Evolutionary conservation across 2,888 invertebrate genomes (phyloP).

Genomic region (Mechanitis messenoides): DNA sequence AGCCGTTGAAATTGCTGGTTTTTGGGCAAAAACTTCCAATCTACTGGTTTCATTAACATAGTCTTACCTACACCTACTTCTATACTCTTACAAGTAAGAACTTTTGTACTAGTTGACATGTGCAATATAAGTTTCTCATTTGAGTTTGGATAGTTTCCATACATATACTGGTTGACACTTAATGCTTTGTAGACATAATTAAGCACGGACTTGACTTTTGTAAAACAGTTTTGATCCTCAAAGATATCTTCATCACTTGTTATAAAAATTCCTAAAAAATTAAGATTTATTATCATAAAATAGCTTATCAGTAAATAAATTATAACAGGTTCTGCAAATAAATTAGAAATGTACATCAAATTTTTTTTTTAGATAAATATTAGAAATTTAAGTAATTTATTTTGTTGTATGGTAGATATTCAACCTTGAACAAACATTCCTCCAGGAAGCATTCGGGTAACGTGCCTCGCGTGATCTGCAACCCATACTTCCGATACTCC

Average conservation of each 20-base stretch:
- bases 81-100: constrained; percentile 79
- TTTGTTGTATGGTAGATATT: not conserved
- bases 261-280: constrained; percentile 81
- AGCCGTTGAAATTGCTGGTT: constrained; percentile 85
- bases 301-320: not conserved
- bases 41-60: constrained; percentile 79
- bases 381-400: too few species aligned
- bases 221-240: constrained; percentile 71
- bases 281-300: too few species aligned
- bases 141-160: constrained; percentile 71
- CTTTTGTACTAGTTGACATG: constrained; percentile 72
- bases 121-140: constrained; percentile 81
- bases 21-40: constrained; percentile 85
- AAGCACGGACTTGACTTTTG: constrained; percentile 77
- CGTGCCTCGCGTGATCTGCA: constrained; percentile 89
- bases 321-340: too few species aligned
- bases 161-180: constrained; percentile 74
- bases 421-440: constrained; percentile 89
- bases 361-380: not conserved
- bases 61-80: constrained; percentile 70
- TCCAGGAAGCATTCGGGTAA: constrained; percentile 92
- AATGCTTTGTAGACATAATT: constrained; percentile 76
- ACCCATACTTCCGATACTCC: constrained; percentile 82
- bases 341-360: too few species aligned
- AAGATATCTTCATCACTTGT: constrained; percentile 81